Percentiles rank a stretch among this genome's conserved stretches.
Evolutionary conservation across 2,888 invertebrate species (phyloP).

Genomic region (Euphydryas editha): DNA sequence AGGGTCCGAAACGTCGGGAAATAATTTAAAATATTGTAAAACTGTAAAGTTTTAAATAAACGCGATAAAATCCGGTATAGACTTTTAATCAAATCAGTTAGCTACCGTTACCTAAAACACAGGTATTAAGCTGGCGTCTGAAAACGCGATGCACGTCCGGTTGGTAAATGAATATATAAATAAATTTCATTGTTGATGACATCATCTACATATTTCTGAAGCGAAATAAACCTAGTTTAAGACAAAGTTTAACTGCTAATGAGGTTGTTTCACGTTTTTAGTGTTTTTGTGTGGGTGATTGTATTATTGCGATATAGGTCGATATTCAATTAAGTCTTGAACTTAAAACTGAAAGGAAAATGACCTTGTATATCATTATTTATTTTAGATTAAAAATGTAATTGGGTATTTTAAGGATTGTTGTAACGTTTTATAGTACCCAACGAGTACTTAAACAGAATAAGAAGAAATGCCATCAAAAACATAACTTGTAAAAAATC

Average conservation of each 20-base stretch:
- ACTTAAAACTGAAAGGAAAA: constrained; percentile 20
- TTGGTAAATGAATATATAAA: too few species aligned
- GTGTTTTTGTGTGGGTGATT: constrained; percentile 14
- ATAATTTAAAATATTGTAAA: too few species aligned
- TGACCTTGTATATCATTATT: constrained; percentile 9
- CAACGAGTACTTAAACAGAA: too few species aligned
- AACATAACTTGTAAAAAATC: too few species aligned
- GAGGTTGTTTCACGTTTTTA: neutral
- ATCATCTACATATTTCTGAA: neutral
- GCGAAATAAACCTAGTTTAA: neutral
- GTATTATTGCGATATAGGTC: constrained; percentile 5
- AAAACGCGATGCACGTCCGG: neutral
- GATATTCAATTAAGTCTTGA: constrained; percentile 13
- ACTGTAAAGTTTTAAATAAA: too few species aligned
- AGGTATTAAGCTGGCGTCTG: too few species aligned
- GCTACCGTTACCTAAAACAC: too few species aligned
- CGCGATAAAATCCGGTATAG: too few species aligned
- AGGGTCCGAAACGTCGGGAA: too few species aligned
- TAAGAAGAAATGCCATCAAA: too few species aligned
- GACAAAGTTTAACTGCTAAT: neutral
- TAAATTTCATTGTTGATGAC: too few species aligned
- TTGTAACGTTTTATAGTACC: neutral
- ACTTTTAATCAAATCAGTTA: too few species aligned
- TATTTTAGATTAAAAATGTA: constrained; percentile 8
- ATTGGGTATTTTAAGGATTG: neutral